Conservation (phyloP, 2,888 invertebrate species). For the Ptychoptera contaminata region DNA sequence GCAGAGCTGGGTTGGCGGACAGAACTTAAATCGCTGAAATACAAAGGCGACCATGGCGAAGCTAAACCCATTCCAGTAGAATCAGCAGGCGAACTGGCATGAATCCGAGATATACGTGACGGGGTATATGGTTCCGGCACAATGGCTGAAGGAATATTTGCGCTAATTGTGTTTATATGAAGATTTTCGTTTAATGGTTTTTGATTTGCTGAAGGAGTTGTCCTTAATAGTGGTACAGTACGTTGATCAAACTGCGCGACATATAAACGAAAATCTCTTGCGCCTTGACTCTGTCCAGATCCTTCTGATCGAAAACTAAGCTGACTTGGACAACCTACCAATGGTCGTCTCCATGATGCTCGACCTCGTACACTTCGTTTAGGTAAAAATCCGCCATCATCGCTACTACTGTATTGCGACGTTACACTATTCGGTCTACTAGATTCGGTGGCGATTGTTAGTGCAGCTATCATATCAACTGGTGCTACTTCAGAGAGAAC, state of each 20-base stretch:
- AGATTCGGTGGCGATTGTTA: conserved; percentile 20
- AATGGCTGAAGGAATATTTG: conserved; percentile 12
- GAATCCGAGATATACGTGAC: conserved; percentile 36
- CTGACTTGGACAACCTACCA: conserved; percentile 49
- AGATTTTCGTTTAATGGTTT: conserved; percentile 24
- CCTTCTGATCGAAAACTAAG: conserved; percentile 50
- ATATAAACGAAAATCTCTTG: conserved; percentile 15
- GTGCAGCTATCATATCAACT: conserved; percentile 11
- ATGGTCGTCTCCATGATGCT: conserved; percentile 46
- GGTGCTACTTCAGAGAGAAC: conserved; percentile 36
- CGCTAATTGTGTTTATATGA: conserved; percentile 28
- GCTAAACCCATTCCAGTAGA: conserved; percentile 39
- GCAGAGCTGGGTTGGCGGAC: conserved; percentile 67
- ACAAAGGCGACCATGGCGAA: conserved; percentile 56
- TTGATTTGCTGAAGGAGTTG: conserved; percentile 13
- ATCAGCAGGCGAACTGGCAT: conserved; percentile 48
- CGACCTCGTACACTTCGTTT: conserved; percentile 36
- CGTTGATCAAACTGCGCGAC: conserved; percentile 1
- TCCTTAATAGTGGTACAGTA: conserved; percentile 23
- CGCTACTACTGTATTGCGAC: conserved; percentile 46
- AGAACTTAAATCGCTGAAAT: conserved; percentile 76
- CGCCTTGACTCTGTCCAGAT: conserved; percentile 36
- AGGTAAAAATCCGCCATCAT: conserved; percentile 73
- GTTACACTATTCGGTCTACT: conserved; percentile 37
- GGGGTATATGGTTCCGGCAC: conserved; percentile 29